phyloP scores from a whole-genome alignment of 1,140 invertebrate species.

The Geopemphigus sp. region DNA sequence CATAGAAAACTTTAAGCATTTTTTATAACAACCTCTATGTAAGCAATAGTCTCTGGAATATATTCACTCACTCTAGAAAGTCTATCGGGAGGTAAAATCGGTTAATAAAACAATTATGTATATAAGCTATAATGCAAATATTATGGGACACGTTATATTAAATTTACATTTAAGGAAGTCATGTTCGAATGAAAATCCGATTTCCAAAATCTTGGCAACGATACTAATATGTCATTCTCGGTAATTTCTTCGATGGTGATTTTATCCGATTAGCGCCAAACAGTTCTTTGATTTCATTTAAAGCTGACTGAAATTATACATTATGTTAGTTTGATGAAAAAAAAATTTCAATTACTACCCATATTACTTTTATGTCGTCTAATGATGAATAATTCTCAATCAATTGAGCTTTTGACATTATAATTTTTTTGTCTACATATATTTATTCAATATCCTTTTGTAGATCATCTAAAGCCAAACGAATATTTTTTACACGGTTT shows the following conservation, averaged over 20 bases:
- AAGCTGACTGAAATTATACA: slow-evolving; percentile 58
- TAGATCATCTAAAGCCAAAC: slow-evolving; percentile 63
- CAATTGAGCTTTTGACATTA: slow-evolving; percentile 5
- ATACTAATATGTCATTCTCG: slow-evolving; percentile 88
- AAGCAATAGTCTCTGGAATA: slow-evolving; percentile 91
- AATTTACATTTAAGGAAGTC: slow-evolving; percentile 83
- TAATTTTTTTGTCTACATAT: slow-evolving; percentile 57
- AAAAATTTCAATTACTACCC: not conserved
- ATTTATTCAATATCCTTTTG: slow-evolving; percentile 65
- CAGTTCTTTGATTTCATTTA: slow-evolving; percentile 73
- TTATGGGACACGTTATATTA: not conserved
- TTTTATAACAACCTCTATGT: slow-evolving; percentile 86
- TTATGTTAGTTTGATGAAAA: slow-evolving; percentile 52
- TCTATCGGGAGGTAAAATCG: slow-evolving; percentile 87
- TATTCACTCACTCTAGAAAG: slow-evolving; percentile 98
- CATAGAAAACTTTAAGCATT: too few species aligned
- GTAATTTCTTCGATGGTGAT: slow-evolving; percentile 72
- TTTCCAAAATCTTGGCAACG: slow-evolving; percentile 86
- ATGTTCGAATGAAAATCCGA: slow-evolving; percentile 95
- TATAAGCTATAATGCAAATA: not conserved
- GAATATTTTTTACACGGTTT: slow-evolving; percentile 57
- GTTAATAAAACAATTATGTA: slow-evolving; percentile 51
- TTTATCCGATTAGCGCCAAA: slow-evolving; percentile 88
- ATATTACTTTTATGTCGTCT: slow-evolving; percentile 23
- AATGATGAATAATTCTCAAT: not conserved